Evolutionary conservation across 2,797 vertebrate genomes (phyloP).

Genomic region (Silurus lanzhouensis): DNA sequence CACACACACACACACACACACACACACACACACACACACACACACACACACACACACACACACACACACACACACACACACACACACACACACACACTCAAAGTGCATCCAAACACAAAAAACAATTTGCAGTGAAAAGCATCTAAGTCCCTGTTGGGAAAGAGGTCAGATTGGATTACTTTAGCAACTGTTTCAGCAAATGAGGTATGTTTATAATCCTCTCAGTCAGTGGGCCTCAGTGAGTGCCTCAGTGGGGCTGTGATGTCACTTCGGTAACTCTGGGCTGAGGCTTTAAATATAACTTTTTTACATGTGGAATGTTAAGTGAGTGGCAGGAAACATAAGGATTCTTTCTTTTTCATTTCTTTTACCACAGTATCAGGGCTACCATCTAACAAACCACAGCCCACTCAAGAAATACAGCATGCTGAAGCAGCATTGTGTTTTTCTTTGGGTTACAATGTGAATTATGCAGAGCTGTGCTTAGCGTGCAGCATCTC

Average conservation of each 20-base stretch:
- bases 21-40: slow-evolving; percentile 2
- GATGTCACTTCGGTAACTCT: slow-evolving; percentile 4
- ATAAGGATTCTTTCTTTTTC: slow-evolving; percentile 14
- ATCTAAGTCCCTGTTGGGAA: slow-evolving; percentile 17
- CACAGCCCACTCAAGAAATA: slow-evolving; percentile 18
- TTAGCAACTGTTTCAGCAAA: slow-evolving; percentile 29
- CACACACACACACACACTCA: too few relatives aligned
- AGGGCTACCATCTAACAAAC: slow-evolving; percentile 25
- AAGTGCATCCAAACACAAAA: background rate
- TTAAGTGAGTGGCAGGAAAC: slow-evolving; percentile 22
- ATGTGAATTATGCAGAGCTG: background rate
- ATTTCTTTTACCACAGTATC: slow-evolving; percentile 8
- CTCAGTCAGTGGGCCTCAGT: slow-evolving; percentile 19
- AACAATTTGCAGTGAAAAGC: slow-evolving; percentile 25
- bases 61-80: too few relatives aligned
- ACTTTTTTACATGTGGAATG: slow-evolving; percentile 7
- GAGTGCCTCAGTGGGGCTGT: slow-evolving; percentile 18
- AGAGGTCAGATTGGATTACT: slow-evolving; percentile 31
- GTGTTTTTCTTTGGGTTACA: slow-evolving; percentile 16
- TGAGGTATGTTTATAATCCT: slow-evolving; percentile 28
- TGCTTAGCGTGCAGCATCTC: slow-evolving; percentile 19
- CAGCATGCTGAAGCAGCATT: slow-evolving; percentile 11
- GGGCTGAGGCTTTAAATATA: slow-evolving; percentile 18
- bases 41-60: background rate
- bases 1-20: slow-evolving; percentile 7